Percentiles rank a stretch among this genome's conserved stretches.
Evolutionary conservation across 1,140 invertebrate genomes (phyloP).

Genomic region (Monomorium pharaonis): DNA sequence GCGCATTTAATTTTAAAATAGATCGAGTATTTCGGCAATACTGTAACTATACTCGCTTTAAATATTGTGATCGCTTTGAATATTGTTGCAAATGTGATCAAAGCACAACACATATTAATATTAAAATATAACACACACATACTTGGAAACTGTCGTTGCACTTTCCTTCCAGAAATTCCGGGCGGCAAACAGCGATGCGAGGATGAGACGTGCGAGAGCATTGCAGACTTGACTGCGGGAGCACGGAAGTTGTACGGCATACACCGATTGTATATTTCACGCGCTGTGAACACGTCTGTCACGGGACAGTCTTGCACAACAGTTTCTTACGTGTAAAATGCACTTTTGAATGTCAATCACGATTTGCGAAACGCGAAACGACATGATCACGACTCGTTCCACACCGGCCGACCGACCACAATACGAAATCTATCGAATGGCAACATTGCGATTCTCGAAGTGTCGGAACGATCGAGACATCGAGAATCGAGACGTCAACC

Average conservation of each 20-base stretch:
- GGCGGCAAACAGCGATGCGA: background rate
- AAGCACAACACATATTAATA: no score
- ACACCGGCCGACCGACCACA: no score
- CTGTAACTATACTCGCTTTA: no score
- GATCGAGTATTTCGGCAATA: no score
- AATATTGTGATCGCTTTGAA: no score
- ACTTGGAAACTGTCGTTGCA: background rate
- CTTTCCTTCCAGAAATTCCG: background rate
- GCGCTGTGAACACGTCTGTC: background rate
- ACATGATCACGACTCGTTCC: background rate
- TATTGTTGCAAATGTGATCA: no score
- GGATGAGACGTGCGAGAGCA: background rate
- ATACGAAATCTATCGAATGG: background rate
- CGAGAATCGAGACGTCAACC: background rate
- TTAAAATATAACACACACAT: background rate
- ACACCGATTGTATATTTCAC: background rate
- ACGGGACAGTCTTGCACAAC: background rate
- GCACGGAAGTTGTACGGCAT: background rate
- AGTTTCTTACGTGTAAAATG: background rate
- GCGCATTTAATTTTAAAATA: no score
- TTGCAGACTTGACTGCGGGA: background rate
- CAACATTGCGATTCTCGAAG: slow-evolving; percentile 10
- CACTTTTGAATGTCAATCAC: background rate
- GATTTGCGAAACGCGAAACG: background rate
- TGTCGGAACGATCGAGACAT: background rate